Base-by-base conservation (phyloP, 2,113 vertebrate species). In the Rissa tridactyla region DNA sequence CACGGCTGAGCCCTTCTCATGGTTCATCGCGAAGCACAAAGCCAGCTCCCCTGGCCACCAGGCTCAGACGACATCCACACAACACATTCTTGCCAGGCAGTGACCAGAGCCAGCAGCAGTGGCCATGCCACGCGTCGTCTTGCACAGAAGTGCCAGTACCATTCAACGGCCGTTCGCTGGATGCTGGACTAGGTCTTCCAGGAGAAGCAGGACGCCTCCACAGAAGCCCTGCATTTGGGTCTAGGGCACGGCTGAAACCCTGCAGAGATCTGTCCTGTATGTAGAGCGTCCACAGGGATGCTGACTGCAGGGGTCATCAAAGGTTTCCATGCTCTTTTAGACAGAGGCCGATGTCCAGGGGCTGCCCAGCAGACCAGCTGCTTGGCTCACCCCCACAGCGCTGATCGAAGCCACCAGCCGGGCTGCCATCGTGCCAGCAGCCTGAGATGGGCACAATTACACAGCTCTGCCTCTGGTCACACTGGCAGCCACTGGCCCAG, bases 151-250 rank as follows among this genome's bases (percentile, higher is more conserved):
- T 8, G 21, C 62, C 70, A 77, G 68, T 62, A 54, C 29, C 25
- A 23, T 14, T 57, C 30, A 78, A 80, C 4, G 6, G 44, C 22
- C 0, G 0, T 15, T 19, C 11, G 2, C 66, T 62, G 52, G 44
- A 64, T 25, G 34, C 38, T 65, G 54, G 60, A 38, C n/a, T 38
- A 64, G 54, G 44, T 32, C 70, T 62, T 61, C 47, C 46, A 46
- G 70, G 30, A 78, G 73, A 42, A 82, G 70, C 26, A 76, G 36
- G 34, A 58, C 1, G 2, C 15, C 58, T 58, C 61, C 9, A 4
- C 18, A 65, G 55, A 55, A 89, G 49, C 16, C 65, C 61, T 34
- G 23, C 32, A 27, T 13, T 29, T 36, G 23, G 17, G 26, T 32
- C 46, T 54, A 69, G 34, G 40, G 76, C 62, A 69, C 0, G 0